These are phyloP conservation scores for Andricus grossulariae DNA, from an alignment of 1,140 invertebrate species.

Conservation along the genomic window DNA sequence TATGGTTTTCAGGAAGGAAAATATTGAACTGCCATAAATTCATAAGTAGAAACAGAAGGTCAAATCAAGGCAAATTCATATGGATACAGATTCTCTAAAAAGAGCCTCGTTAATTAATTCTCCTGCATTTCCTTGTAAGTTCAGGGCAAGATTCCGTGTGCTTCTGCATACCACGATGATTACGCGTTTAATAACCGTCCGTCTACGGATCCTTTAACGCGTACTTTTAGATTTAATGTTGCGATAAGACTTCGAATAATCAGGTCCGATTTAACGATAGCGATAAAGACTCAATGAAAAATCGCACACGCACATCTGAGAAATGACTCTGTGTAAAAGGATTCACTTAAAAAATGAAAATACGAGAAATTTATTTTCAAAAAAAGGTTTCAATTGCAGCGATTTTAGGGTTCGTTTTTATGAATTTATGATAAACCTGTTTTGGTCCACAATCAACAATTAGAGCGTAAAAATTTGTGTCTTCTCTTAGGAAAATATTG, in stretches of 20 bases:
- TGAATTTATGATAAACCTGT: too few species aligned
- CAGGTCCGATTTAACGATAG: slow-evolving; percentile 52
- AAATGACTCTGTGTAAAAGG: background rate
- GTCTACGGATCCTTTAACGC: slow-evolving; percentile 39
- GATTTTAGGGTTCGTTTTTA: too few species aligned
- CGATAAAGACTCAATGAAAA: slow-evolving; percentile 46
- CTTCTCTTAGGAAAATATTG: too few species aligned
- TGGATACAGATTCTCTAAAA: slow-evolving; percentile 49
- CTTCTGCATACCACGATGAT: slow-evolving; percentile 41
- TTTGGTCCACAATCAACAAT: too few species aligned
- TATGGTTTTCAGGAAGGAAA: background rate
- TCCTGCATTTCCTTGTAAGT: slow-evolving; percentile 48
- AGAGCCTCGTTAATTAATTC: slow-evolving; percentile 53
- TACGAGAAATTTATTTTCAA: background rate
- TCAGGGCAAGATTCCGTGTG: slow-evolving; percentile 47
- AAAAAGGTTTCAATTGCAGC: too few species aligned
- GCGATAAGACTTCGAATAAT: slow-evolving; percentile 53
- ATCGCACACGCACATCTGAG: slow-evolving; percentile 34
- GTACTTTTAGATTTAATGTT: slow-evolving; percentile 52
- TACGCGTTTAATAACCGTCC: slow-evolving; percentile 50
- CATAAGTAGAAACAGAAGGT: background rate
- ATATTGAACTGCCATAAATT: background rate
- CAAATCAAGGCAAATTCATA: background rate
- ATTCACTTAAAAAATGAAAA: background rate
- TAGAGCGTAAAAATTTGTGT: too few species aligned